Evolutionary conservation across 2,113 vertebrate genomes (phyloP), one percentile per base, ranked within the genome.

Genomic region (Oxyruncus cristatus): DNA sequence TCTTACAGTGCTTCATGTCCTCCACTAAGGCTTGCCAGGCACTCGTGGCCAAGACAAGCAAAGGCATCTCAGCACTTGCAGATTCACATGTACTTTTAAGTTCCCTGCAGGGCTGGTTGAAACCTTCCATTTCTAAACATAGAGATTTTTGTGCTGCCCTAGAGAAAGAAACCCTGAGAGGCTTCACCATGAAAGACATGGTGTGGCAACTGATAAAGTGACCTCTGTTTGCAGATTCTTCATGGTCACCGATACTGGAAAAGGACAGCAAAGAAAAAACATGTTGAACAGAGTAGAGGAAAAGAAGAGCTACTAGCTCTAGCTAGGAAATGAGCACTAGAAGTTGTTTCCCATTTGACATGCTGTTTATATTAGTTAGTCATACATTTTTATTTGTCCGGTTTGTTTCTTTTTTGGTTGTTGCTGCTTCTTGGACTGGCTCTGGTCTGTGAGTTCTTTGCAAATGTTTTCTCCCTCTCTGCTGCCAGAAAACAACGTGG

Each of bases 371-470:
- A 73, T 83, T 93, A 91, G 46, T 63, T 44, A 58, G 46, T 35
- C n/a, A 32, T 46, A 20, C 62, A 76, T 78, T 92, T 95, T 91
- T 77, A 20, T 77, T 80, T 94, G 76, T 93, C 71, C 96, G 67
- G 21, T 75, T 94, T 79, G 41, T 85, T 88, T 77, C 52, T 78
- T 55, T 74, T 89, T 86, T 92, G 80, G 87, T 84, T 37, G 68
- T 53, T 56, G 22, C 82, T 85, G 21, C 58, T 87, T 74, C 47
- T 85, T 24, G 56, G 28, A 26, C 75, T 93, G 39, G 30, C 49
- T 71, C 53, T 35, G 14, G 4, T 67, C 66, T 79, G 59, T 0
- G 9, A 94, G 67, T 66, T 80, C 22, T 84, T 88, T 59, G 53
- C 37, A 59, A 65, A 41, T 28, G 33, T 89, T 84, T 56, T 68